These are phyloP conservation scores for Exephanes ischioxanthus DNA, from an alignment of 2,888 invertebrate species.

Conservation along the genomic window DNA sequence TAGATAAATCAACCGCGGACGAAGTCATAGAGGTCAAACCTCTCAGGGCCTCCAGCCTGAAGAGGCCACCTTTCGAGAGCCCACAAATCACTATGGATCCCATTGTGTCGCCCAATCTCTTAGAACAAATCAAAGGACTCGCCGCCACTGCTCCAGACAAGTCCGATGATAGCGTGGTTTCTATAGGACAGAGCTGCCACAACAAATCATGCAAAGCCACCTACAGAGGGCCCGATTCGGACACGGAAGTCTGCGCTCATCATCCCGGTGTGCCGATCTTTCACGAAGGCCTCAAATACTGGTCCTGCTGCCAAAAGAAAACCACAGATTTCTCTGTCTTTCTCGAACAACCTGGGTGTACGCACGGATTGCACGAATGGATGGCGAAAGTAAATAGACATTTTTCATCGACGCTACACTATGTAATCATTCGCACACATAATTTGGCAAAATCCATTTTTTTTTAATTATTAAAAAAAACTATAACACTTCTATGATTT, in stretches of 20 bases:
- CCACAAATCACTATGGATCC: constrained; percentile 87
- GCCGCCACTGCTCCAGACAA: constrained; percentile 79
- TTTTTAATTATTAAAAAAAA: background rate
- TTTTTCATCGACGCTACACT: background rate
- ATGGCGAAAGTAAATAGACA: constrained; percentile 87
- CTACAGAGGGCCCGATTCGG: constrained; percentile 89
- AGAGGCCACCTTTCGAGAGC: constrained; percentile 90
- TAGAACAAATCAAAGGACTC: constrained; percentile 87
- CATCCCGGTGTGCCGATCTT: constrained; percentile 97
- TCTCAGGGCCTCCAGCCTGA: constrained; percentile 86
- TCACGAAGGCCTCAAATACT: constrained; percentile 98
- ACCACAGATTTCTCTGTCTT: constrained; percentile 98
- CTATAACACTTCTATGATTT: background rate
- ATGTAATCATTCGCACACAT: background rate
- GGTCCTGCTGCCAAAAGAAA: constrained; percentile 96
- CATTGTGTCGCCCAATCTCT: constrained; percentile 89
- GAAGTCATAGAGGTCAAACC: constrained; percentile 87
- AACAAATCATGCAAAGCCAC: constrained; percentile 92
- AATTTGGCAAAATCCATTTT: background rate
- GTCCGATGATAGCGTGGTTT: constrained; percentile 83
- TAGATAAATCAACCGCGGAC: constrained; percentile 87
- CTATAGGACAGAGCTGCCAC: constrained; percentile 93
- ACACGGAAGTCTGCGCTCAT: constrained; percentile 89
- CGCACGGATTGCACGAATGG: constrained; percentile 95
- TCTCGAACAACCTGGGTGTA: constrained; percentile 96